These are phyloP conservation scores for Drosophila auraria DNA, from an alignment of 1,140 invertebrate species.

Conservation along the genomic window DNA sequence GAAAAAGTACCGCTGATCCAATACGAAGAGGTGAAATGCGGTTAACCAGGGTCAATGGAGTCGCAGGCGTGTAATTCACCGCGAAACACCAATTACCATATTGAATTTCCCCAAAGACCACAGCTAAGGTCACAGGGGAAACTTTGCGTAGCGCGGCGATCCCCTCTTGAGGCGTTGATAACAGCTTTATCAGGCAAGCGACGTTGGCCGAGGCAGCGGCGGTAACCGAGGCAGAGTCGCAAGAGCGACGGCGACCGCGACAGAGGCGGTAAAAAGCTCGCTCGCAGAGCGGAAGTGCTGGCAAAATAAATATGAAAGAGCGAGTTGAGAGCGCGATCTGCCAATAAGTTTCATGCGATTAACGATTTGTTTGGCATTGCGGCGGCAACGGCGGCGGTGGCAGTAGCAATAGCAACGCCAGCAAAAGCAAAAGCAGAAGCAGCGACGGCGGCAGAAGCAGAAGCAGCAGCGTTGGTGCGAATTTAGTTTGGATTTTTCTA, in stretches of 20 bases:
- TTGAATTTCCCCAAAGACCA: slow-evolving; percentile 32
- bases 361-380: slow-evolving; percentile 75
- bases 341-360: slow-evolving; percentile 77
- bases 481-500: slow-evolving; percentile 58
- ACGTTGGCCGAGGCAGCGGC: slow-evolving; percentile 17
- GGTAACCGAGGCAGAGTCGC: slow-evolving; percentile 8
- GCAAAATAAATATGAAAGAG: slow-evolving; percentile 25
- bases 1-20: slow-evolving; percentile 35
- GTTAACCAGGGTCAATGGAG: slow-evolving; percentile 32
- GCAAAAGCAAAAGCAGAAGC: slow-evolving; percentile 20
- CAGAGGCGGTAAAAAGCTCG: slow-evolving; percentile 31
- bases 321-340: slow-evolving; percentile 35
- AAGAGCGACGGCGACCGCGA: neutral
- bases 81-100: slow-evolving; percentile 1
- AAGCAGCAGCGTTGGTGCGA: slow-evolving; percentile 59
- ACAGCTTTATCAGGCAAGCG: slow-evolving; percentile 30
- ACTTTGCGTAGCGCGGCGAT: slow-evolving; percentile 4
- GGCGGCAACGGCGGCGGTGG: neutral
- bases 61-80: slow-evolving; percentile 45
- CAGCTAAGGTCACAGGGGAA: slow-evolving; percentile 12
- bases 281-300: slow-evolving; percentile 40
- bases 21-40: slow-evolving; percentile 2
- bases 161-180: slow-evolving; percentile 34
- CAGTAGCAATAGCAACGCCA: slow-evolving; percentile 32
- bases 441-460: slow-evolving; percentile 32